phyloP scores from a whole-genome alignment of 2,113 vertebrate species.

The Scolopax mira region DNA sequence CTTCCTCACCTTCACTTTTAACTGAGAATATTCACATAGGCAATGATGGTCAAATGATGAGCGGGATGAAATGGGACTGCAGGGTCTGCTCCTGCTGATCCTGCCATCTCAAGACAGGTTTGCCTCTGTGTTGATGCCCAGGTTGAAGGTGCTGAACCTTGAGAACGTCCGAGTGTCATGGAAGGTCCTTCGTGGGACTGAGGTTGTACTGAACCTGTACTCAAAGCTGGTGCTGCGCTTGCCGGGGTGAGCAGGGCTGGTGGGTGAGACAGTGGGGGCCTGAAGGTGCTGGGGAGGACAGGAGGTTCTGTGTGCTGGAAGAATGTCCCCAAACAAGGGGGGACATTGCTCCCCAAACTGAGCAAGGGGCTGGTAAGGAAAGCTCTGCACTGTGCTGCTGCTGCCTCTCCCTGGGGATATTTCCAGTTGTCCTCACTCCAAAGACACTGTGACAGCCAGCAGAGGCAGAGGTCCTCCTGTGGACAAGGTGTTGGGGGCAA shows the following conservation, averaged over 20 bases:
- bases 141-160: constrained; percentile 26
- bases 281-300: background rate
- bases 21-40: background rate
- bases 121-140: background rate
- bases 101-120: background rate
- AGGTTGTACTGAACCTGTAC: constrained; percentile 50
- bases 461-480: background rate
- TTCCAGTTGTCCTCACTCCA: background rate
- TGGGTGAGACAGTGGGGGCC: fast-evolving
- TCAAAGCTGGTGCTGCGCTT: constrained; percentile 20
- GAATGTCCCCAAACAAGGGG: fast-evolving
- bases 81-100: background rate
- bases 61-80: background rate
- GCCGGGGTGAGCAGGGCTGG: constrained; percentile 29
- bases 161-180: background rate
- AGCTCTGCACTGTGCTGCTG: background rate
- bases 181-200: background rate
- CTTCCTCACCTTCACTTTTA: background rate
- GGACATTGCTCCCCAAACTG: no score
- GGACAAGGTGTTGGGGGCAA: background rate
- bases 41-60: fast-evolving
- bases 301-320: fast-evolving
- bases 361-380: background rate
- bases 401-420: background rate
- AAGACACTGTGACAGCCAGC: background rate